Conservation (phyloP, 2,797 vertebrate genomes). For the Pipistrellus nathusii region DNA sequence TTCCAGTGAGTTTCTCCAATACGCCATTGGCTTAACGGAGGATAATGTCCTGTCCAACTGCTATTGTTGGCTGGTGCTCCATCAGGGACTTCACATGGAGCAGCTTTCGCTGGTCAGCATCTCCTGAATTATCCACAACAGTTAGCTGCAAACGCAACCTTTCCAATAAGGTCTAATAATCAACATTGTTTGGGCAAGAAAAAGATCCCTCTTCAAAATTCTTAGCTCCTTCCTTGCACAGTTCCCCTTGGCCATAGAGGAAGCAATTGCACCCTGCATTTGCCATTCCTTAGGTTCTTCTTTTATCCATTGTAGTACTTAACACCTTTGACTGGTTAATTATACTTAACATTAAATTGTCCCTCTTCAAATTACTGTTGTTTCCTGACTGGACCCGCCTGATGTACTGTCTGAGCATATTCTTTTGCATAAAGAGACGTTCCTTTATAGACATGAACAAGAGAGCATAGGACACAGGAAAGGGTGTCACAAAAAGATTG, state of each 20-base stretch:
- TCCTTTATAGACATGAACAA: background rate
- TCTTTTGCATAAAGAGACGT: background rate
- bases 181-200: background rate
- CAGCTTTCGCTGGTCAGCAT: background rate
- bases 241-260: background rate
- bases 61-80: background rate
- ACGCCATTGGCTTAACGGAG: background rate
- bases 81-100: background rate
- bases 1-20: background rate
- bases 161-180: background rate
- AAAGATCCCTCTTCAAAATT: background rate
- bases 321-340: background rate
- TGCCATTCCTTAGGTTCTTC: background rate
- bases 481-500: background rate
- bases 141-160: background rate
- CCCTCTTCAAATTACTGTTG: background rate
- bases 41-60: background rate
- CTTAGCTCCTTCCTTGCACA: background rate
- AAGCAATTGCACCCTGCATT: background rate
- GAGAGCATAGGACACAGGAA: background rate
- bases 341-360: background rate
- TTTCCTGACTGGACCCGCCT: background rate
- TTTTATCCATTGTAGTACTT: background rate
- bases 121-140: background rate
- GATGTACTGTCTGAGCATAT: background rate